These are phyloP conservation scores for Octopus bimaculoides DNA, from an alignment of 1,140 invertebrate genomes.

Conservation along the genomic window DNA sequence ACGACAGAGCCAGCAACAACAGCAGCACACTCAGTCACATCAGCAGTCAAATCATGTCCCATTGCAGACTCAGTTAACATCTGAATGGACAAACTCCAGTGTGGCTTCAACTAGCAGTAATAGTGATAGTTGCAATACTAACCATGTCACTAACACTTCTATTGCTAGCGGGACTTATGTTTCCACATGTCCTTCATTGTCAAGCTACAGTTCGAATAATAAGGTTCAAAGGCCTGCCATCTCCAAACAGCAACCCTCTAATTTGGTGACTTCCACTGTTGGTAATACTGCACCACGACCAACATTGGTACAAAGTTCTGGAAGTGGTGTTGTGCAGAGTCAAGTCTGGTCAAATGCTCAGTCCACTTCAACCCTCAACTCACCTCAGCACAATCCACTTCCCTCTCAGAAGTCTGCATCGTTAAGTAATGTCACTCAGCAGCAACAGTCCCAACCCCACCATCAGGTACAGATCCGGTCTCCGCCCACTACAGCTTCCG, in stretches of 20 bases:
- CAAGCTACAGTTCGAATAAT: slow-evolving; percentile 26
- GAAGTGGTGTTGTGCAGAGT: neutral
- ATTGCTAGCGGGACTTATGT: neutral
- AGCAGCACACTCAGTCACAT: slow-evolving; percentile 16
- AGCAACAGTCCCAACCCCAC: slow-evolving; percentile 57
- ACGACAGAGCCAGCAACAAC: slow-evolving; percentile 14
- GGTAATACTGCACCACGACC: slow-evolving; percentile 17
- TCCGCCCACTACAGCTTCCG: slow-evolving; percentile 49
- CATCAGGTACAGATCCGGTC: slow-evolving; percentile 67
- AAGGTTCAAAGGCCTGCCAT: slow-evolving; percentile 8
- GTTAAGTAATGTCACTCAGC: slow-evolving; percentile 17
- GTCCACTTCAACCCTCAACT: neutral
- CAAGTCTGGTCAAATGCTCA: neutral
- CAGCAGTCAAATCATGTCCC: slow-evolving; percentile 30
- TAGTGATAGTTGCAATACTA: neutral
- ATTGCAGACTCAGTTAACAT: neutral
- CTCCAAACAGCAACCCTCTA: slow-evolving; percentile 15
- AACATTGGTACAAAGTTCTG: slow-evolving; percentile 1
- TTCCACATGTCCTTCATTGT: slow-evolving; percentile 51
- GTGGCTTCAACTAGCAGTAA: neutral
- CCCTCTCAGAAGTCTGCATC: neutral
- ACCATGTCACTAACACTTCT: neutral
- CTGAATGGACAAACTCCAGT: neutral
- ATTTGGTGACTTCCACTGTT: slow-evolving; percentile 17
- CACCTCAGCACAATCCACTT: slow-evolving; percentile 27